Base-by-base conservation (phyloP, 2,888 invertebrate species). In the Aphodius sticticus region DNA sequence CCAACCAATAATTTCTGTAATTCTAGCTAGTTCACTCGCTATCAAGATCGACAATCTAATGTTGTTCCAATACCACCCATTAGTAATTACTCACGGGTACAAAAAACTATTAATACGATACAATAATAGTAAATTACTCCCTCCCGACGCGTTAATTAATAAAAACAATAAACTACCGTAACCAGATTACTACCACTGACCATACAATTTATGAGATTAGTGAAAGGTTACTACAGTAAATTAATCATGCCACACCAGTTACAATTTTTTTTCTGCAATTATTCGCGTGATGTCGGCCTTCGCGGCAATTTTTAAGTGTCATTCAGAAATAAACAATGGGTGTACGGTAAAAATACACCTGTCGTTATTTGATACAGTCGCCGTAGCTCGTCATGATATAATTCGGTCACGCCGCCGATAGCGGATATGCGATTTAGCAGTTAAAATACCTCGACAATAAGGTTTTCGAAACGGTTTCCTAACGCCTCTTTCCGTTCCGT, bases 201-300 rank as follows among this genome's bases (percentile, higher is more conserved):
- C 53, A 53, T 53, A 53, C 53, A 53, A 53, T 53, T 53, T 53
- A 53, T 12, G 53, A 53, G 53, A 53, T 53, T 53, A 53, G 53
- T 53, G 53, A 53, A 53, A 53, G 53, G 53, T 53, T 53, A 53
- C 53, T 53, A 53, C 53, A 53, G 53, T 53, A 53, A 53, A 53
- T 53, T 53, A 53, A 53, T 53, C 53, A 53, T 2, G 53, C 53
- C 53, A 53, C 53, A 53, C 53, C 53, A 53, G 7, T 9, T 12
- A 53, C 9, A 7, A 53, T 53, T 53, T 53, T 53, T 53, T 53
- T 53, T 5, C 53, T 9, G 7, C 53, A 12, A 53, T 53, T 53
- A 53, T 53, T 53, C 53, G 53, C 53, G 12, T 53, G 53, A 53
- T 53, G 53, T 53, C 53, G 53, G 53, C 53, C 53, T 53, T 53